Conservation (phyloP, 2,888 invertebrate genomes). For the Chironomus riparius region DNA sequence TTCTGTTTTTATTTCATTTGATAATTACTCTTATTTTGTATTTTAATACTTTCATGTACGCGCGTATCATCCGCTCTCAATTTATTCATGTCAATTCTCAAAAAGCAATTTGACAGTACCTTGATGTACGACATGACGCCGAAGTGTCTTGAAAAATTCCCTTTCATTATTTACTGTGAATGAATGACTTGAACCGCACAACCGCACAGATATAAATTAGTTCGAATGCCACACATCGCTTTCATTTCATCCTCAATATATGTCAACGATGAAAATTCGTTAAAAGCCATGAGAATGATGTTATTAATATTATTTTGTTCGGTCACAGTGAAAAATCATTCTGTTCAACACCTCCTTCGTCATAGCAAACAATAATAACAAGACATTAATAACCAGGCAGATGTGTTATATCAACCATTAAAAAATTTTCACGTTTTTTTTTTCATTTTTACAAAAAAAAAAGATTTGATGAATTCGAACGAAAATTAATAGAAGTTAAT, state of each 20-base stretch:
- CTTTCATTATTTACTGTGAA: not conserved
- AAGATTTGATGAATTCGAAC: not conserved
- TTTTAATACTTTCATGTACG: not conserved
- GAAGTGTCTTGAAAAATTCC: not conserved
- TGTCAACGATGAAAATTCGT: not conserved
- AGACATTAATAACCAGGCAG: not conserved
- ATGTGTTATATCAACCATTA: not conserved
- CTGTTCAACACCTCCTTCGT: constrained; percentile 29
- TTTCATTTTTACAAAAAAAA: not conserved
- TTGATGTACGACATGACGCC: not conserved
- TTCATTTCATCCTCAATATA: not conserved
- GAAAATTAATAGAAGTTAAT: not conserved
- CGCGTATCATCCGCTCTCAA: not conserved
- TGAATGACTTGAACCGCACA: not conserved
- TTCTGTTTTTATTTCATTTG: too few relatives aligned
- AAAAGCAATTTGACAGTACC: not conserved
- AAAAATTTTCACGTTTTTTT: not conserved
- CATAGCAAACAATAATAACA: not conserved
- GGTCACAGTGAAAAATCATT: not conserved
- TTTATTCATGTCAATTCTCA: not conserved
- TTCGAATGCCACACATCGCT: not conserved
- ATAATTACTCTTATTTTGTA: too few relatives aligned
- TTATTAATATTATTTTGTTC: not conserved
- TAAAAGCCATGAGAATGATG: not conserved
- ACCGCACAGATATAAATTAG: not conserved